Conservation (phyloP, 2,797 vertebrate genomes). For the Clarias platycephalus region DNA sequence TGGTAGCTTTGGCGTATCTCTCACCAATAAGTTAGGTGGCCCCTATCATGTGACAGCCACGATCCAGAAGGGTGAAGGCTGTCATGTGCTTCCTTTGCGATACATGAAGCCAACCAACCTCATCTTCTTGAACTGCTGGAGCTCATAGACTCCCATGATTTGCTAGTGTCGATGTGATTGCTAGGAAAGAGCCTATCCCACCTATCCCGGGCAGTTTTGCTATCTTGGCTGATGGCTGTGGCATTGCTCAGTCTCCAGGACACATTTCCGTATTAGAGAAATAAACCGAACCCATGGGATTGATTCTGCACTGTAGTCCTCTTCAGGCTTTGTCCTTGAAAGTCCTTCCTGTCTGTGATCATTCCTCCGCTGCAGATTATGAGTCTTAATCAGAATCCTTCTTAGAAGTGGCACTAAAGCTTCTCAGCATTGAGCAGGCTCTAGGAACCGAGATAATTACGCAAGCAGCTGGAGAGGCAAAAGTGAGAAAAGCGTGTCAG, state of each 20-base stretch:
- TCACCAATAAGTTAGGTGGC: not conserved
- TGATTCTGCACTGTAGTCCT: conserved; percentile 9
- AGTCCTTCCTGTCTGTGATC: conserved; percentile 45
- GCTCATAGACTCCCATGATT: not conserved
- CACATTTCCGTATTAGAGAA: not conserved
- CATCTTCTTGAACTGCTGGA: not conserved
- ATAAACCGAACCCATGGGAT: conserved; percentile 9
- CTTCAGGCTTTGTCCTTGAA: conserved; percentile 49
- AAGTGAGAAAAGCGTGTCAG: conserved; percentile 42
- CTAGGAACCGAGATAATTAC: conserved; percentile 51
- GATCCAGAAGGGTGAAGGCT: not conserved
- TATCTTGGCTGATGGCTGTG: not conserved
- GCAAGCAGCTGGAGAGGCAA: conserved; percentile 46
- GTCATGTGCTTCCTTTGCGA: not conserved
- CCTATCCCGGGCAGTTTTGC: not conserved
- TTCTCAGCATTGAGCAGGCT: conserved; percentile 41
- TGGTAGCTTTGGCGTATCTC: not conserved
- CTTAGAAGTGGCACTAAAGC: conserved; percentile 54
- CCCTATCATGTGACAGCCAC: not conserved
- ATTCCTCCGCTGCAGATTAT: conserved; percentile 52
- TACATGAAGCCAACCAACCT: not conserved
- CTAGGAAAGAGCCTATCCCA: not conserved
- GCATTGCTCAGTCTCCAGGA: too few relatives aligned
- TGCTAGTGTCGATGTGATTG: not conserved
- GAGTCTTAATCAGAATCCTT: conserved; percentile 57